Conservation (phyloP, 2,797 vertebrate genomes). For the Girardinus metallicus region DNA sequence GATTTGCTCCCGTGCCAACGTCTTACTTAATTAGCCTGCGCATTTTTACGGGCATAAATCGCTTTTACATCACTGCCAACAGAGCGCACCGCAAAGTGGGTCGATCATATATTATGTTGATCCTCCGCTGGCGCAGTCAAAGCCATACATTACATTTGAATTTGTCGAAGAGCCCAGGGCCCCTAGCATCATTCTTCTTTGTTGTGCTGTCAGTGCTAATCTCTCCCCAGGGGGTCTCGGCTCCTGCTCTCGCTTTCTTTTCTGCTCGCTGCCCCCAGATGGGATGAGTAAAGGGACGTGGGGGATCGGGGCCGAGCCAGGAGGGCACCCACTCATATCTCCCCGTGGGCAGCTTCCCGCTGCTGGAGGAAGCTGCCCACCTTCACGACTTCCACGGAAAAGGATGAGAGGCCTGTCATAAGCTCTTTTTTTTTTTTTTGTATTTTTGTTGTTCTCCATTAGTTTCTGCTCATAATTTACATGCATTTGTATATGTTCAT, state of each 20-base stretch:
- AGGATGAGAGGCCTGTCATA: background rate
- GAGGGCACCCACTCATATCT: constrained; percentile 72
- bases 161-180: constrained; percentile 69
- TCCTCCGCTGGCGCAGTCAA: constrained; percentile 71
- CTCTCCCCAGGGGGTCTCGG: constrained; percentile 73
- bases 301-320: constrained; percentile 57
- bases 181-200: constrained; percentile 73
- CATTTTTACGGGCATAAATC: constrained; percentile 78
- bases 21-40: constrained; percentile 81
- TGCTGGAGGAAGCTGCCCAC: constrained; percentile 54
- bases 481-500: background rate
- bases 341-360: constrained; percentile 22
- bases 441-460: background rate
- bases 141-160: constrained; percentile 77
- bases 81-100: constrained; percentile 72
- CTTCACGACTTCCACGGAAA: constrained; percentile 24
- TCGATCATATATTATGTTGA: constrained; percentile 79
- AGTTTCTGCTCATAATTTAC: background rate
- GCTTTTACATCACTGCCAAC: constrained; percentile 77
- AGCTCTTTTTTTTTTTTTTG: background rate
- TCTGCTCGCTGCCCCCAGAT: constrained; percentile 65
- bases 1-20: constrained; percentile 70
- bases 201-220: constrained; percentile 80
- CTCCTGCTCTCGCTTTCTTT: constrained; percentile 50
- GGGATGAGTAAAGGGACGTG: constrained; percentile 69